Conservation (phyloP, 2,888 invertebrate species). For the Latheticus oryzae region DNA sequence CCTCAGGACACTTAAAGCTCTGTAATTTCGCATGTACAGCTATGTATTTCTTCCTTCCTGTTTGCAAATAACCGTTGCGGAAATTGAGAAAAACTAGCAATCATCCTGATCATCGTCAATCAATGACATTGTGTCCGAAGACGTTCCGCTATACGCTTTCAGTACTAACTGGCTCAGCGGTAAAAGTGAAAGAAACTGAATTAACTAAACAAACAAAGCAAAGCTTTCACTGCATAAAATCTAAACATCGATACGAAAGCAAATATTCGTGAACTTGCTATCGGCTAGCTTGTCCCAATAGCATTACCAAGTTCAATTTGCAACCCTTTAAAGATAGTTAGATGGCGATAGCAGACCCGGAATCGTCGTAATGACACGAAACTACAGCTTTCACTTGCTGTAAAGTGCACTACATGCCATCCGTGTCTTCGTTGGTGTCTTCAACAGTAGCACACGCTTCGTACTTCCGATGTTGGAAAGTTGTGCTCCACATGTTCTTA, state of each 20-base stretch:
- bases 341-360: slow-evolving; percentile 12
- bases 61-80: slow-evolving; percentile 13
- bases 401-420: slow-evolving; percentile 51
- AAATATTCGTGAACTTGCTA: neutral
- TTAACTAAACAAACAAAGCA: slow-evolving; percentile 52
- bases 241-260: slow-evolving; percentile 3
- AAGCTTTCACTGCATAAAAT: slow-evolving; percentile 52
- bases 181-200: slow-evolving; percentile 59
- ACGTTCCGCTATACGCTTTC: slow-evolving; percentile 55
- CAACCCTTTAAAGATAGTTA: slow-evolving; percentile 9
- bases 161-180: slow-evolving; percentile 55
- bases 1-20: slow-evolving; percentile 7
- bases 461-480: slow-evolving; percentile 57
- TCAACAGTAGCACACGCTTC: slow-evolving; percentile 45
- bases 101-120: slow-evolving; percentile 39
- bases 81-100: slow-evolving; percentile 28
- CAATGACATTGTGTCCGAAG: slow-evolving; percentile 40
- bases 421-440: slow-evolving; percentile 47
- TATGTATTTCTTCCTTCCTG: slow-evolving; percentile 25
- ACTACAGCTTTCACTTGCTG: slow-evolving; percentile 58
- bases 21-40: slow-evolving; percentile 13
- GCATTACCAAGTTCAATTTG: slow-evolving; percentile 4
- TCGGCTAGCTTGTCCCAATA: neutral
- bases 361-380: slow-evolving; percentile 36
- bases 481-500: slow-evolving; percentile 57